Conservation (phyloP, 2,888 invertebrate species). For the Globia sparganii region DNA sequence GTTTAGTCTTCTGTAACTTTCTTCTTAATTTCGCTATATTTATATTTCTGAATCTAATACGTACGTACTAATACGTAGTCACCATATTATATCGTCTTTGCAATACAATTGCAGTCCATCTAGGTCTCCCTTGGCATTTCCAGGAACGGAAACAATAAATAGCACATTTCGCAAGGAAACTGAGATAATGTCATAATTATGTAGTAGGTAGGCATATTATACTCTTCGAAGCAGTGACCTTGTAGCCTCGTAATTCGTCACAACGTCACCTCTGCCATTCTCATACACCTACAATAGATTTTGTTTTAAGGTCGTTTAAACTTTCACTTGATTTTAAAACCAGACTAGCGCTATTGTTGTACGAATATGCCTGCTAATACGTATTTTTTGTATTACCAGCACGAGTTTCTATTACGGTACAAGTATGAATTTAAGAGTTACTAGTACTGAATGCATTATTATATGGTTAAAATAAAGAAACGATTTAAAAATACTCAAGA, state of each 20-base stretch:
- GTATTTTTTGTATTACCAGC: slow-evolving; percentile 25
- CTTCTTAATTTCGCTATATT: background rate
- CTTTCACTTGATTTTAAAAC: slow-evolving; percentile 59
- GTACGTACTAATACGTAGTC: background rate
- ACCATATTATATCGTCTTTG: background rate
- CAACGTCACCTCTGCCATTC: slow-evolving; percentile 9
- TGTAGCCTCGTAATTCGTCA: background rate
- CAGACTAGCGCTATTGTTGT: slow-evolving; percentile 54
- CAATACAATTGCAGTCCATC: background rate
- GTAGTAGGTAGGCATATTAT: background rate
- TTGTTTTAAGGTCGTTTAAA: slow-evolving; percentile 35
- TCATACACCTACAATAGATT: slow-evolving; percentile 32
- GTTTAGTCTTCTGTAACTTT: background rate
- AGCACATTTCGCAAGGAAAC: background rate
- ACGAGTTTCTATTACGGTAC: background rate
- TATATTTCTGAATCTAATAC: background rate
- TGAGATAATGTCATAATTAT: slow-evolving; percentile 5
- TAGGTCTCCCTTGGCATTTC: background rate
- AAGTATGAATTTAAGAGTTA: background rate
- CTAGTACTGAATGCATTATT: background rate
- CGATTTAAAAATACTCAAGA: background rate
- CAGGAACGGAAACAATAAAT: background rate
- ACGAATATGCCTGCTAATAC: slow-evolving; percentile 34
- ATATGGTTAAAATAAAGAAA: background rate
- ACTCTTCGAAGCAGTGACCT: background rate